Conservation (phyloP, 2,797 vertebrate species). For the Peromyscus aztecus region DNA sequence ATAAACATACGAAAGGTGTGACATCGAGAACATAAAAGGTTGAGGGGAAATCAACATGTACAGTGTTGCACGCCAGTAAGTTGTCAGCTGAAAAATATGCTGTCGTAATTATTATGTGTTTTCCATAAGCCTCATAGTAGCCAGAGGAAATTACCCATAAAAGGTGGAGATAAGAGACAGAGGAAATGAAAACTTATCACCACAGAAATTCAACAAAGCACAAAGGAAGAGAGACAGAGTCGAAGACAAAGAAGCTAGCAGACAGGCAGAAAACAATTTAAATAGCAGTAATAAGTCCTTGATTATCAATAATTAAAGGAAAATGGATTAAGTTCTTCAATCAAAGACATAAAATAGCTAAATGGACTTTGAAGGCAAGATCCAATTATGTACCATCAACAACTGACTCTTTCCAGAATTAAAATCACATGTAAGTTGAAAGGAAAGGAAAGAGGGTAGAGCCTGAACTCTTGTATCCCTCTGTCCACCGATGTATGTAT, state of each 20-base stretch:
- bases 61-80: not conserved
- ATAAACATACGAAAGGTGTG: not conserved
- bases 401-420: not conserved
- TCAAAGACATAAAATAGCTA: not conserved
- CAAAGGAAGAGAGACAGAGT: not conserved
- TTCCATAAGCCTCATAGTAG: not conserved
- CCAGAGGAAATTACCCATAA: not conserved
- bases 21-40: not conserved
- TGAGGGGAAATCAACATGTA: not conserved
- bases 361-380: not conserved
- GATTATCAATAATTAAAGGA: not conserved
- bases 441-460: not conserved
- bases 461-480: not conserved
- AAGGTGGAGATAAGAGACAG: not conserved
- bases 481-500: fast-evolving
- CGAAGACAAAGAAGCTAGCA: not conserved
- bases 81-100: not conserved
- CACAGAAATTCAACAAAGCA: not conserved
- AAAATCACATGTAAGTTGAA: not conserved
- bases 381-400: not conserved
- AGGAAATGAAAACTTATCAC: not conserved
- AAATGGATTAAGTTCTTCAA: not conserved
- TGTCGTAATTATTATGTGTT: not conserved
- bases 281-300: not conserved
- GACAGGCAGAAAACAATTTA: not conserved